Percentiles rank a stretch among this genome's conserved stretches.
Evolutionary conservation across 2,888 invertebrate genomes (phyloP).

Genomic region (Platerodrilus igneus): DNA sequence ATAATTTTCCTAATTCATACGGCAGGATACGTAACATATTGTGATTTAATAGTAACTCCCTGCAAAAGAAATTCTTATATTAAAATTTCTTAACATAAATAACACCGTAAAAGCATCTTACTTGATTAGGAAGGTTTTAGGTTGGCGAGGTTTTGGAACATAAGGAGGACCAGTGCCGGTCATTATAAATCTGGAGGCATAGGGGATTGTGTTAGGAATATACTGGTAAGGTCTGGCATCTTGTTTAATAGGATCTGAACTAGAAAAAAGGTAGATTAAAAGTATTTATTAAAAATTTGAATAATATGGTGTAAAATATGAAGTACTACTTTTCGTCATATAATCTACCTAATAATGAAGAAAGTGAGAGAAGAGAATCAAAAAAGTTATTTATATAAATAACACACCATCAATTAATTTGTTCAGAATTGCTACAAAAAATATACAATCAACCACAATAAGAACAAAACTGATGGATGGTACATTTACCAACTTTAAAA

Average conservation of each 20-base stretch:
- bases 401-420: too few relatives aligned
- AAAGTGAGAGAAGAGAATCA: too few relatives aligned
- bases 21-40: constrained; percentile 92
- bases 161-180: constrained; percentile 10
- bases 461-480: too few relatives aligned
- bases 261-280: constrained; percentile 11
- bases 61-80: constrained; percentile 42
- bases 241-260: constrained; percentile 22
- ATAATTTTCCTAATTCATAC: constrained; percentile 95
- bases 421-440: too few relatives aligned
- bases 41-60: constrained; percentile 91
- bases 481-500: too few relatives aligned
- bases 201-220: constrained; percentile 6
- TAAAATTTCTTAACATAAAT: neutral
- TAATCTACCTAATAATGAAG: too few relatives aligned
- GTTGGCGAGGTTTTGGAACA: constrained; percentile 10
- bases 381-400: too few relatives aligned
- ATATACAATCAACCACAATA: too few relatives aligned
- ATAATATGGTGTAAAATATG: too few relatives aligned
- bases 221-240: constrained; percentile 12
- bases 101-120: constrained; percentile 3
- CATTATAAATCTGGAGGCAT: constrained; percentile 4
- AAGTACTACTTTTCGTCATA: too few relatives aligned
- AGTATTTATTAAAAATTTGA: too few relatives aligned
- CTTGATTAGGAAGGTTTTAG: neutral